Evolutionary conservation across 2,113 vertebrate species (phyloP).

Genomic region (Dunckerocampus dactyliophorus): DNA sequence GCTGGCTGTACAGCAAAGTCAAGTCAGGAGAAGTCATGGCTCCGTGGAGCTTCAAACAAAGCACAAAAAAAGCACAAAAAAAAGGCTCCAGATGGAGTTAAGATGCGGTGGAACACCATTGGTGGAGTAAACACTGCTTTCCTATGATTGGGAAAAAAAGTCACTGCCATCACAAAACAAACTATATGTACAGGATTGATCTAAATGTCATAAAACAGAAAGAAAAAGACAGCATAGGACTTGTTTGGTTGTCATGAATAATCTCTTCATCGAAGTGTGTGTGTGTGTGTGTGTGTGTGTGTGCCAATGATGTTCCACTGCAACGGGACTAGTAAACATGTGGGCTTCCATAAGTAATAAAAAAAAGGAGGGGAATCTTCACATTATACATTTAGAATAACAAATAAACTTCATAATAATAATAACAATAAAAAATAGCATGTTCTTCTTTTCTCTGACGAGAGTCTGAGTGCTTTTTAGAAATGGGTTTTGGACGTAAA

Average conservation of each 20-base stretch:
- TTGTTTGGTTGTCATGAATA: slow-evolving; percentile 56
- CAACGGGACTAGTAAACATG: slow-evolving; percentile 72
- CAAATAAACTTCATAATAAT: slow-evolving; percentile 67
- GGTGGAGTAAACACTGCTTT: slow-evolving; percentile 65
- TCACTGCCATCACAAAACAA: slow-evolving; percentile 22
- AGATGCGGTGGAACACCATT: slow-evolving; percentile 56
- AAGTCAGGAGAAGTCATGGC: slow-evolving; percentile 61
- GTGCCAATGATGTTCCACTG: slow-evolving; percentile 61
- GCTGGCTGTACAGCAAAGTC: slow-evolving; percentile 50
- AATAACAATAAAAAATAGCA: slow-evolving; percentile 41
- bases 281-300: slow-evolving; percentile 19
- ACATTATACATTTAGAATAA: slow-evolving; percentile 71
- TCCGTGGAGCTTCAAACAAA: slow-evolving; percentile 93
- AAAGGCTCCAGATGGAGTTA: background rate
- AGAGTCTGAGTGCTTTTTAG: slow-evolving; percentile 91
- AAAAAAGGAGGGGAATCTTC: slow-evolving; percentile 65
- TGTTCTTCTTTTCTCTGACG: slow-evolving; percentile 75
- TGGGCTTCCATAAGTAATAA: slow-evolving; percentile 60
- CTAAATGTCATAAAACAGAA: slow-evolving; percentile 15
- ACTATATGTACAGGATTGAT: slow-evolving; percentile 43
- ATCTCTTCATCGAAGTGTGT: slow-evolving; percentile 44
- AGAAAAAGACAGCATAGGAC: slow-evolving; percentile 60
- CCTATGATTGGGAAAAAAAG: slow-evolving; percentile 21
- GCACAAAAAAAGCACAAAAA: slow-evolving; percentile 60
- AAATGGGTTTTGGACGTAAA: slow-evolving; percentile 84